phyloP scores from a whole-genome alignment of 2,888 invertebrate species.

The Polydesmus complanatus region DNA sequence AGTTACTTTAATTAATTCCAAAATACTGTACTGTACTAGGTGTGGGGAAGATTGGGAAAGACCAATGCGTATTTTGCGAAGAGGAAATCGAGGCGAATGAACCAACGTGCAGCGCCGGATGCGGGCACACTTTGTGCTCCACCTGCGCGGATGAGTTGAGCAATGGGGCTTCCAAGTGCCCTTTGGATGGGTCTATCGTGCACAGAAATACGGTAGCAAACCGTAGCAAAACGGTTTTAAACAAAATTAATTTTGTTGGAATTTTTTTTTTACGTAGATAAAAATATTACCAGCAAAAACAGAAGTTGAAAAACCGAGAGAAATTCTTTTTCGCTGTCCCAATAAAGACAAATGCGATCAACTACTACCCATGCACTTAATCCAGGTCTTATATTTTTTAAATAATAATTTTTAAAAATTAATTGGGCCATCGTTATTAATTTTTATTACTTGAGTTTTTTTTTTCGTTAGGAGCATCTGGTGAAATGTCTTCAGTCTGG shows the following conservation, averaged over 20 bases:
- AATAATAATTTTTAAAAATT: no score
- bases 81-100: background rate
- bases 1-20: no score
- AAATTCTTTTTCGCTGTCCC: background rate
- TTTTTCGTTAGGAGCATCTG: background rate
- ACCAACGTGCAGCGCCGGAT: background rate
- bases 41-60: no score
- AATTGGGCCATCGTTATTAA: background rate
- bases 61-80: conserved; percentile 6
- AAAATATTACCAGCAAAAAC: no score
- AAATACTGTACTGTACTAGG: no score
- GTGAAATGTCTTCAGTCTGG: background rate
- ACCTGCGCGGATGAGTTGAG: background rate
- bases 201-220: background rate
- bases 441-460: background rate
- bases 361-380: background rate
- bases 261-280: no score
- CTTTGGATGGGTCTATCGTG: background rate
- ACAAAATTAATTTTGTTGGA: no score
- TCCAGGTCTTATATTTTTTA: background rate
- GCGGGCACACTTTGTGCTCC: background rate
- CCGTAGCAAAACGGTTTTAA: background rate
- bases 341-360: background rate
- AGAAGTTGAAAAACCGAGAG: no score
- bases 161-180: conserved; percentile 2